Base-by-base conservation (phyloP, 35 echinoderm and acorn worm genomes). In the Diadema setosum region DNA sequence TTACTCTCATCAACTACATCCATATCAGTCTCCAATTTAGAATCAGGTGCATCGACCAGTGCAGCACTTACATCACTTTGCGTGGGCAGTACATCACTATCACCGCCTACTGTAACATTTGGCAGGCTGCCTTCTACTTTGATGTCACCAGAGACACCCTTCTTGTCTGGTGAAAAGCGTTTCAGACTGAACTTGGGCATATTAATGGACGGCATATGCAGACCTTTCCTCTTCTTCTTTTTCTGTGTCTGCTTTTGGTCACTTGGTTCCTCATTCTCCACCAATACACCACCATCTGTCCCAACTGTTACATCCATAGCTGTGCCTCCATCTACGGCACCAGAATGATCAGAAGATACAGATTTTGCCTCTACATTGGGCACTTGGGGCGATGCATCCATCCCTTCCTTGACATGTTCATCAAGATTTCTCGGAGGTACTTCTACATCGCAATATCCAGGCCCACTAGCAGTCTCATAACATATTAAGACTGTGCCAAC, bases 181-280 rank as follows among this genome's bases (percentile, higher is more conserved):
- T 83, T 87, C 36, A 87, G 42, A 75, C 75, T 61, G 21, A 87
- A 70, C 65, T 87, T 87, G 36, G 65, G 40, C 42, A 87, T 39
- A 21, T 70, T 70, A 4, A 87, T 34, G 25, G 85, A 87, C 16
- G 85, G 39, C 63, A 87, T 75, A 24, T 73, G 39, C 27, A 65
- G 42, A 49, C 85, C 73, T 36, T 78, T 78, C 34, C 73, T 78
- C 73, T 78, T 78, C 40, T 78, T 78, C 64, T 75, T 87, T 21
- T 87, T 87, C 31, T 55, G 48, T 34, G 39, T 27, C 17, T 73
- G 63, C 25, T 87, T 70, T 30, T 39, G 32, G 42, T 41, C 60
- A 70, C 69, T 75, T 46, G 40, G 34, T 16, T 87, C 61, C 29
- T 65, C 64, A 43, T 61, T 85, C 15, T 87, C 61, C 25, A 43